These are phyloP conservation scores for Porites lutea DNA, from an alignment of 64 coral and sea anemone species.

Conservation along the genomic window DNA sequence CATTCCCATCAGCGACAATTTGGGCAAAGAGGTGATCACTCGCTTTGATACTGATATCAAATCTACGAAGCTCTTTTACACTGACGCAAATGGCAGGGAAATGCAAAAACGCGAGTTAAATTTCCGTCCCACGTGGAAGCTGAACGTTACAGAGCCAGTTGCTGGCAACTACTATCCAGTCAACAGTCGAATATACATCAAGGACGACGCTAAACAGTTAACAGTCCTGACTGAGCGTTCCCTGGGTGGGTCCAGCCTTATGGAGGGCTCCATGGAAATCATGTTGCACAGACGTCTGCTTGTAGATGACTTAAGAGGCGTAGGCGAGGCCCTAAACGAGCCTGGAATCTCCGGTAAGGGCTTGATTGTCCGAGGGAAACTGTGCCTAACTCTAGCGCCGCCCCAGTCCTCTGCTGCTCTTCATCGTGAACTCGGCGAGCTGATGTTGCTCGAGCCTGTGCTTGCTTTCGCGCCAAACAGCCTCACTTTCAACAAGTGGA, in stretches of 20 bases:
- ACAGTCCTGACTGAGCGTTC: constrained; percentile 96
- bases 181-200: constrained; percentile 92
- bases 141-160: constrained; percentile 84
- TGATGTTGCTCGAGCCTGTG: constrained; percentile 77
- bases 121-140: constrained; percentile 93
- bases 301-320: constrained; percentile 77
- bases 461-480: constrained; percentile 62
- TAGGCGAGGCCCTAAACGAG: constrained; percentile 89
- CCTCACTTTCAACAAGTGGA: constrained; percentile 63
- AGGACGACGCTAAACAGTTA: constrained; percentile 75
- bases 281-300: constrained; percentile 96
- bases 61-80: constrained; percentile 82
- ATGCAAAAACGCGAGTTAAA: constrained; percentile 83
- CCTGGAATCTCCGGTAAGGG: constrained; percentile 80
- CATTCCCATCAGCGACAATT: constrained; percentile 75
- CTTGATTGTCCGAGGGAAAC: constrained; percentile 89
- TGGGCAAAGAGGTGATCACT: constrained; percentile 91
- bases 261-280: constrained; percentile 93
- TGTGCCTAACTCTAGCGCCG: constrained; percentile 68
- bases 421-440: constrained; percentile 83
- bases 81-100: constrained; percentile 95
- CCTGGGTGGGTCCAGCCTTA: constrained; percentile 92
- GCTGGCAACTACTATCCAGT: constrained; percentile 97
- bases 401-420: constrained; percentile 76
- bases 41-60: constrained; percentile 92